These are phyloP conservation scores for Clarias platycephalus DNA, from an alignment of 2,797 vertebrate species.

Conservation along the genomic window DNA sequence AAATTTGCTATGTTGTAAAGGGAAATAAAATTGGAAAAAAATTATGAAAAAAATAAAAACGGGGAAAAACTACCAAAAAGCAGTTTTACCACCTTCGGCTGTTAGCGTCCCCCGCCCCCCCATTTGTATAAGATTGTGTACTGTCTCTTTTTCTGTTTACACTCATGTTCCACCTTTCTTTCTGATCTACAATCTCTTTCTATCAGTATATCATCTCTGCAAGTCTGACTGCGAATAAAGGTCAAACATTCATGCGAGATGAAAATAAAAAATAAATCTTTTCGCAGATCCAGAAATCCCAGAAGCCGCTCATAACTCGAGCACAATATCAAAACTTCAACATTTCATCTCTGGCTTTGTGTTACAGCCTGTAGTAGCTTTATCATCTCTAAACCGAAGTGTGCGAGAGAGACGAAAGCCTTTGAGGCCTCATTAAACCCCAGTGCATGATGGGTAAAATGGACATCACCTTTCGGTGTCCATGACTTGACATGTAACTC, in stretches of 20 bases:
- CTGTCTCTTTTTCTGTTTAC: neutral
- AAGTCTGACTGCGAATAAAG: conserved; percentile 4
- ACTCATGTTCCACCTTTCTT: neutral
- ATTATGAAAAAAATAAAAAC: too few relatives aligned
- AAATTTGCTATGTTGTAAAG: neutral
- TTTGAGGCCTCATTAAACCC: conserved; percentile 13
- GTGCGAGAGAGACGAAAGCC: neutral
- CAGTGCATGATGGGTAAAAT: neutral
- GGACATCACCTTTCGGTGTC: neutral
- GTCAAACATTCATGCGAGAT: conserved; percentile 10
- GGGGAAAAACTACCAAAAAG: too few relatives aligned
- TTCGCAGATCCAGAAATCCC: conserved; percentile 8
- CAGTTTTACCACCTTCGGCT: too few relatives aligned
- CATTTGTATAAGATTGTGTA: neutral
- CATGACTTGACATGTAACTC: neutral
- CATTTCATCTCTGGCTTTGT: neutral
- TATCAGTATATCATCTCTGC: conserved; percentile 10
- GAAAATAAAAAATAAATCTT: neutral
- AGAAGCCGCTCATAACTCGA: neutral
- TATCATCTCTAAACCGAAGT: neutral
- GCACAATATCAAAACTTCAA: conserved; percentile 16
- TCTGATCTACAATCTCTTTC: neutral
- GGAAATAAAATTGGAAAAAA: too few relatives aligned
- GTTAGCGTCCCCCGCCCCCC: neutral
- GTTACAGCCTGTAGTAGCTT: neutral